Percentiles rank a stretch among this genome's conserved stretches.
Conservation (phyloP, 2,797 vertebrate species). For the Setipinna tenuifilis region DNA sequence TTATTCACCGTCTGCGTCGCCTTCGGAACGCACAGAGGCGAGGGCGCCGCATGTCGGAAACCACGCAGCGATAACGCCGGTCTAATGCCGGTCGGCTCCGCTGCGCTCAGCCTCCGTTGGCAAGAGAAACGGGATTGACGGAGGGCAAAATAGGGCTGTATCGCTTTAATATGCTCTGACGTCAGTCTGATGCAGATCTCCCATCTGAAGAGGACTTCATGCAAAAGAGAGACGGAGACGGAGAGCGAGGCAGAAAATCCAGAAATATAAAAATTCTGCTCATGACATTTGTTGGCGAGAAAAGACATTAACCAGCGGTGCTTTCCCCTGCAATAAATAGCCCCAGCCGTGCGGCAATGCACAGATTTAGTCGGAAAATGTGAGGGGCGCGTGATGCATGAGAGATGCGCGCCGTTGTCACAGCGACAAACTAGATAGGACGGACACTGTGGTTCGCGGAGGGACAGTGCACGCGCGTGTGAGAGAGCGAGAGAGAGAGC, state of each 20-base stretch:
- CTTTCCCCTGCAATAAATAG: constrained; percentile 14
- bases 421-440: constrained; percentile 68
- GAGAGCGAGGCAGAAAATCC: constrained; percentile 28
- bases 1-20: constrained; percentile 7
- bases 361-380: neutral
- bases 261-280: neutral
- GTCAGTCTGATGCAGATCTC: constrained; percentile 78
- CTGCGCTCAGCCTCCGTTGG: neutral
- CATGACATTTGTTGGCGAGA: neutral
- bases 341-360: neutral
- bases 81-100: constrained; percentile 14
- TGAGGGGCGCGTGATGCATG: constrained; percentile 12
- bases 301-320: neutral
- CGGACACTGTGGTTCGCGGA: constrained; percentile 65
- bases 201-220: constrained; percentile 58
- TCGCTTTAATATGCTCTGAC: constrained; percentile 77
- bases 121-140: neutral
- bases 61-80: constrained; percentile 10
- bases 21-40: neutral
- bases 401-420: constrained; percentile 71
- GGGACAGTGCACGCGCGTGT: constrained; percentile 41
- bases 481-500: constrained; percentile 44
- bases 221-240: constrained; percentile 47
- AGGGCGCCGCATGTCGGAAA: constrained; percentile 6
- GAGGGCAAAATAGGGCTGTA: constrained; percentile 49